Base-by-base conservation (phyloP, 2,888 invertebrate genomes). In the Allolobophora icterica region DNA sequence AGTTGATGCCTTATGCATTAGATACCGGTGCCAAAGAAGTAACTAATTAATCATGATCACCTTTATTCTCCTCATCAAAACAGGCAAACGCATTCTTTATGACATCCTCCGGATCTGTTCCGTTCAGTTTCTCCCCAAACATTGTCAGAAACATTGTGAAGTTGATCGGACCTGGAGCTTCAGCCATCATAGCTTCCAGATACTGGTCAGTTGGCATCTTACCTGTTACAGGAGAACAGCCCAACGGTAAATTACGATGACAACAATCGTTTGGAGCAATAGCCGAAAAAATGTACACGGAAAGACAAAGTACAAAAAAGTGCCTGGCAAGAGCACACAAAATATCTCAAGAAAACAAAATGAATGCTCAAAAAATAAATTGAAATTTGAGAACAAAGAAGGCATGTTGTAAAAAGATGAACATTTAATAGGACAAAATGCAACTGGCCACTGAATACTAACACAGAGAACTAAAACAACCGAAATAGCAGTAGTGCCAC, bases 81-180 rank as follows among this genome's bases (percentile, higher is more conserved):
- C 99, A 99, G 90, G 98, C 99, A 95, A 99, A 99, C 33, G 99
- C 99, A 96, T 99, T 99, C 95, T 99, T 98, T 93, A 99, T 99
- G 30, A 99, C 99, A 96, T 99, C 99, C 95, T 99, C 99, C 1
- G 99, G 99, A 96, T 99, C 99, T 0, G 99, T 99, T 84, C 99
- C 99, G 95, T 99, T 99, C 91, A 99, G 96, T 91, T 99, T 97
- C 95, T 99, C 99, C 21, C 99, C 99, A 95, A 99, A 99, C 93
- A 99, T 96, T 0, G 99, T 99, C 90, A 99, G 96, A 95, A 99
- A 99, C 99, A 99, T 99, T 71, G 99, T 99, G 95, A 99, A 99
- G 95, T 99, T 99, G 93, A 99, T 99, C 21, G 99, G 99, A 1
- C 99, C 99, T 0, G 99, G 99, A 2, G 99, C 99, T 96, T 99